Evolutionary conservation across 2,888 invertebrate species (phyloP), one percentile per base, ranked within the genome.

Genomic region (Pterobdella sp.): DNA sequence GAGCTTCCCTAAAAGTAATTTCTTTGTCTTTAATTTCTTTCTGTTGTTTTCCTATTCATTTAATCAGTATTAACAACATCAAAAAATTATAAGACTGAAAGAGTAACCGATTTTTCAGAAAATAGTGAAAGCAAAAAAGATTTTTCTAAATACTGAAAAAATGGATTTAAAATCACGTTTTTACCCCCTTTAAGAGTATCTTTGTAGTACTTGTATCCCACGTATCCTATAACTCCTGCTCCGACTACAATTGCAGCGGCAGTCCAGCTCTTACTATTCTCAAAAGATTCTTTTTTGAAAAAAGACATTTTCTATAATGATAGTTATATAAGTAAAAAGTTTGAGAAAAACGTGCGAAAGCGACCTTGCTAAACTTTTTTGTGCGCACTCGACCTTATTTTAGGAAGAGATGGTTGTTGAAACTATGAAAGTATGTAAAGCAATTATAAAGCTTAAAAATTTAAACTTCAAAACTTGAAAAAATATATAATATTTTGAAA

Each of bases 161-260:
- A n/a, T 14, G 7, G 10, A 63, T 14, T 14, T 14, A n/a, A 63
- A n/a, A 7, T 14, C 31, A 26, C 7, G n/a, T 26, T 7, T 14
- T 26, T 3, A 65, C 65, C 65, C 32, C 35, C 35, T 65, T 65
- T 35, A 3, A 65, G 65, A 32, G 3, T 32, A 18, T 65, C 31
- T 65, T 65, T 65, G 65, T 65, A 65, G 32, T 65, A 65, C 35
- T 65, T 65, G 35, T 65, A 65, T 3, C n/a, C 65, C 22, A 65
- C 34, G 31, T 29, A 65, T 4, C 7, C 65, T 34, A 65, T 4
- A 3, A 65, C 65, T 4, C 65, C 65, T 7, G 65, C 65, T 10
- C 65, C 65, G 4, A 35, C 65, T 3, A 65, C 35, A 3, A 10
- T 22, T 4, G 65, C 65, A 22, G 35, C 65, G 4, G 31, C 65